Base-by-base conservation (phyloP, 92 coral and sea anemone species). In the Umimayanthus chanpuru region DNA sequence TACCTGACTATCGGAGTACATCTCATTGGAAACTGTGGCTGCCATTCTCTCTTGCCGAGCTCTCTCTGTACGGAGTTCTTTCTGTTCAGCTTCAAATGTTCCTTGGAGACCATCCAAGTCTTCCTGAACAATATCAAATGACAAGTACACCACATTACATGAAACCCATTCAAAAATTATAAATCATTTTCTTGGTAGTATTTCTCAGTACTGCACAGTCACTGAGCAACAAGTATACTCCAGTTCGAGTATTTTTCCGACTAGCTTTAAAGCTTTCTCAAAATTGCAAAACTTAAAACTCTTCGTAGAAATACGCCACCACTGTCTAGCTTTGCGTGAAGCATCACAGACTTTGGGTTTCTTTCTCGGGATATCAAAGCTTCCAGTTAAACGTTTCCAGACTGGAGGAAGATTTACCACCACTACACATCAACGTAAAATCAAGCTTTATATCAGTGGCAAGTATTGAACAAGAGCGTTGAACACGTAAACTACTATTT, bases 1-100 rank as follows among this genome's bases (percentile, higher is more conserved):
- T 86, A 97, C 99, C 92, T 97, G 99, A 81, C 99, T 92, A 67
- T 97, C 99, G 4, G 91, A 81, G 73, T 92, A 90, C 99, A 97
- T 97, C 71, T 97, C 99, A 73, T 86, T 96, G 55, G 99, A 96
- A 23, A 97, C 93, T 32, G 97, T 90, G 21, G 99, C 98, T 66
- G 99, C 98, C 53, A 94, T 88, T 38, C 99, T 92, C 49, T 90
- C 93, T 82, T 96, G 99, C 20, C 99, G 92, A 5, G 98, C 94
- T 80, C 86, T 89, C 73, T 97, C 99, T 25, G 91, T 88, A 53
- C 92, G 90, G 21, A 97, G 92, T 50, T 90, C 77, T 21, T 85
- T 86, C 85, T 94, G 99, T 58, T 97, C 98, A 23, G 91, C 82
- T 79, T 93, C 96, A 83, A 97, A 85, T 72, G 85, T 82, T 44